A percentile compares a stretch with the other conserved stretches of the same genome.
These are phyloP conservation scores for Tuberolachnus salignus DNA, from an alignment of 2,888 invertebrate genomes.

Conservation along the genomic window DNA sequence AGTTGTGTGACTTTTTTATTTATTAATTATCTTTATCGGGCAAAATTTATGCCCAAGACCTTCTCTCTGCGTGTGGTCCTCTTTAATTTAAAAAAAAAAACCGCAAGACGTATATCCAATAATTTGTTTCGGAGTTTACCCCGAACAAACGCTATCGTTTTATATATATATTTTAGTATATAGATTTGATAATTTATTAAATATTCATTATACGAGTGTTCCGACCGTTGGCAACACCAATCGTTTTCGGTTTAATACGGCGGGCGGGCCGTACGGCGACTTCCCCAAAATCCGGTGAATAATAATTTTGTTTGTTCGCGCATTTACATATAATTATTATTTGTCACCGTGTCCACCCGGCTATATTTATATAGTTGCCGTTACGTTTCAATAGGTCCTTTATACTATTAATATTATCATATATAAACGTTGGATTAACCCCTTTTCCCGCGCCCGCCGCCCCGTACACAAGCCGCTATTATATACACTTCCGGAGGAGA, in stretches of 20 bases:
- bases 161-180: too few relatives aligned
- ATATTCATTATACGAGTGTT: conserved; percentile 15
- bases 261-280: neutral
- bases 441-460: neutral
- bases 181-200: too few relatives aligned
- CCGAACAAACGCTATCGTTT: too few relatives aligned
- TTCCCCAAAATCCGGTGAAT: conserved; percentile 21
- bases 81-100: too few relatives aligned
- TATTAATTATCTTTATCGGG: too few relatives aligned
- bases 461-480: neutral
- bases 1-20: too few relatives aligned
- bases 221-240: too few relatives aligned
- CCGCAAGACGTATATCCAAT: too few relatives aligned
- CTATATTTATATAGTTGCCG: conserved; percentile 4
- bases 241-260: neutral
- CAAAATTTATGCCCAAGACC: too few relatives aligned
- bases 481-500: too few relatives aligned
- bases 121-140: too few relatives aligned
- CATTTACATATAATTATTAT: conserved; percentile 33
- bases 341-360: neutral
- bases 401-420: neutral
- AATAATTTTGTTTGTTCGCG: conserved; percentile 36
- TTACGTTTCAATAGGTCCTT: conserved; percentile 7
- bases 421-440: conserved; percentile 15
- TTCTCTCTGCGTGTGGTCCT: too few relatives aligned